These are phyloP conservation scores for Cirrhinus molitorella DNA, from an alignment of 2,797 vertebrate species.

Conservation along the genomic window DNA sequence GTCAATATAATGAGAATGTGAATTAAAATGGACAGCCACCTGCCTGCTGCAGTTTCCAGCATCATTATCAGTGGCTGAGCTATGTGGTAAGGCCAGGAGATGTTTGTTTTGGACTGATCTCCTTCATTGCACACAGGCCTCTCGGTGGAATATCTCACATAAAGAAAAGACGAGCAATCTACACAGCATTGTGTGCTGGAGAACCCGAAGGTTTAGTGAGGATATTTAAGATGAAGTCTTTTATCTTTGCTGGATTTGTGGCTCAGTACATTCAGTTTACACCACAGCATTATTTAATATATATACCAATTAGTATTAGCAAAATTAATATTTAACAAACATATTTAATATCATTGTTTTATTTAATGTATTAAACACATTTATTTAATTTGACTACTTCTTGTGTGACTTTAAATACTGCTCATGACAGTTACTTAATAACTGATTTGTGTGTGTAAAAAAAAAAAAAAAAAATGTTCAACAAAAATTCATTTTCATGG, in stretches of 20 bases:
- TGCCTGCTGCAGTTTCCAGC: constrained; percentile 17
- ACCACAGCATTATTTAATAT: not conserved
- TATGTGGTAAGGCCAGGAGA: constrained; percentile 3
- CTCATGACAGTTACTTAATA: not conserved
- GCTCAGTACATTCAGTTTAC: not conserved
- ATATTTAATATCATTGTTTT: not conserved
- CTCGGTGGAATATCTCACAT: constrained; percentile 3
- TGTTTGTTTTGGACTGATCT: constrained; percentile 24
- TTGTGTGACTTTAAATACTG: not conserved
- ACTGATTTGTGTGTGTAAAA: not conserved
- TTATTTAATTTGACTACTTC: not conserved
- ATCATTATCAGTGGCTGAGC: constrained; percentile 38
- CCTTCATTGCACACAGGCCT: not conserved
- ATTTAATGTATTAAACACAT: not conserved
- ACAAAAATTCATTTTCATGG: too few species aligned
- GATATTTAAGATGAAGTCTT: not conserved
- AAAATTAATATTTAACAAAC: not conserved
- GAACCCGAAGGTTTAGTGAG: not conserved
- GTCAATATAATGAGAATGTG: constrained; percentile 48
- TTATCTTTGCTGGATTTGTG: constrained; percentile 1
- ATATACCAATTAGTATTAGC: not conserved
- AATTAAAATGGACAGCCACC: constrained; percentile 54
- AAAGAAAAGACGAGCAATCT: not conserved
- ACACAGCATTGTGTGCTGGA: not conserved
- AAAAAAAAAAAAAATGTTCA: too few species aligned